Evolutionary conservation across 2,888 invertebrate species (phyloP), one percentile per base, ranked within the genome.

Genomic region (Apocheima hispidaria): DNA sequence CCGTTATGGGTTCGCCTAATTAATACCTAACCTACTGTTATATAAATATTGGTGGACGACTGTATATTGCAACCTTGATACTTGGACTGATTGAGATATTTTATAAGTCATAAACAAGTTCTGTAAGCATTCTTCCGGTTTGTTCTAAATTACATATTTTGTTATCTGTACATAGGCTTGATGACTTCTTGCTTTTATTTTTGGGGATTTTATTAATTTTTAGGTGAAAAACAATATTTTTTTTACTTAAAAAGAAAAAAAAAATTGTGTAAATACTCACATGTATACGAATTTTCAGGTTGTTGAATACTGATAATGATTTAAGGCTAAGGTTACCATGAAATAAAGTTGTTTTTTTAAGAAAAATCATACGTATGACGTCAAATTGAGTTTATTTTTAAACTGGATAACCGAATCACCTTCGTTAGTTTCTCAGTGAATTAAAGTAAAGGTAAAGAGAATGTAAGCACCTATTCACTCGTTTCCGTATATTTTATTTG

Each of bases 61-160:
- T 53, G 10, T 57, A 52, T 60, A 62, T 56, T 51, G 70, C 79
- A 86, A 83, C 90, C 90, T 91, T 90, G 89, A 86, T 86, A 79
- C 84, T 86, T 83, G 61, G 55, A 81, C 75, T 81, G 83, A 84
- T 87, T 85, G 87, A 88, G 84, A 84, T 89, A 87, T 87, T 86
- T 85, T 81, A 66, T 68, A 66, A 69, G 60, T 57, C 62, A 60
- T 81, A 81, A 82, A 84, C 82, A 77, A 77, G 66, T 67, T 63
- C 62, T 67, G 65, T 70, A 46, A 60, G 40, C 55, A 62, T 57
- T 71, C 74, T 79, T 75, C 75, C 77, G 78, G 73, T 69, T 70
- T 70, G 68, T 65, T 68, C 67, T 64, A 58, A 65, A 62, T 67
- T 65, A 65, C 14, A 28, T 26, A n/a, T 35, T 50, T 51, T 60